Conservation (phyloP, 1,140 invertebrate species). For the Tetramorium simillimum region DNA sequence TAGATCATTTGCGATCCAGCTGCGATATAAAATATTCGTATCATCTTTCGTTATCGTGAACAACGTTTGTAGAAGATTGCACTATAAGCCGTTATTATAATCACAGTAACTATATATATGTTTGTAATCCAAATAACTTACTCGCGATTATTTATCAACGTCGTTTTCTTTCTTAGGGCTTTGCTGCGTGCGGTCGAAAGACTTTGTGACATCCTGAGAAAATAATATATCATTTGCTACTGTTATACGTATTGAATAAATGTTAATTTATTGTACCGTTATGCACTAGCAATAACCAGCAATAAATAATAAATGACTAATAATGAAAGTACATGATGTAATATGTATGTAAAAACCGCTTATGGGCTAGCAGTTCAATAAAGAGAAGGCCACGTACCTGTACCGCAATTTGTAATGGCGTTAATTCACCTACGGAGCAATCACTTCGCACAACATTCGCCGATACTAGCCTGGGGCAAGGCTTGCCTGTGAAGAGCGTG, state of each 20-base stretch:
- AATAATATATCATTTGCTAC: neutral
- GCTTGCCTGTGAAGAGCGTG: conserved; percentile 83
- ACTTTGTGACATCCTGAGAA: conserved; percentile 66
- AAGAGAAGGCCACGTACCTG: conserved; percentile 77
- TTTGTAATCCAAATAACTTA: conserved; percentile 40
- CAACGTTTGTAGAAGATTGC: conserved; percentile 46
- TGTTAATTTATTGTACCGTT: neutral
- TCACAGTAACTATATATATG: conserved; percentile 58
- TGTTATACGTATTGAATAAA: neutral
- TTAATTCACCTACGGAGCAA: conserved; percentile 81
- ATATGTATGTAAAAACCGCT: neutral
- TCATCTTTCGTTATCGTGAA: conserved; percentile 35
- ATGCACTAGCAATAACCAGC: neutral
- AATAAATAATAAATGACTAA: conserved; percentile 18
- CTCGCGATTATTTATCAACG: conserved; percentile 43
- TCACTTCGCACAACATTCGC: conserved; percentile 79
- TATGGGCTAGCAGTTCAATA: neutral
- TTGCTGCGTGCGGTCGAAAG: conserved; percentile 50
- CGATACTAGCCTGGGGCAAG: conserved; percentile 81
- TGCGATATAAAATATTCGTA: conserved; percentile 60
- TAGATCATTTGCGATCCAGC: conserved; percentile 39
- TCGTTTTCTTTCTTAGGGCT: conserved; percentile 55
- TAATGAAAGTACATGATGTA: neutral
- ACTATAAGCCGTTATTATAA: conserved; percentile 51
- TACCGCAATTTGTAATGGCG: conserved; percentile 84